A percentile compares a stretch with the other conserved stretches of the same genome.
phyloP scores from a whole-genome alignment of 2,888 invertebrate genomes.

The Acanthopleura granulata region DNA sequence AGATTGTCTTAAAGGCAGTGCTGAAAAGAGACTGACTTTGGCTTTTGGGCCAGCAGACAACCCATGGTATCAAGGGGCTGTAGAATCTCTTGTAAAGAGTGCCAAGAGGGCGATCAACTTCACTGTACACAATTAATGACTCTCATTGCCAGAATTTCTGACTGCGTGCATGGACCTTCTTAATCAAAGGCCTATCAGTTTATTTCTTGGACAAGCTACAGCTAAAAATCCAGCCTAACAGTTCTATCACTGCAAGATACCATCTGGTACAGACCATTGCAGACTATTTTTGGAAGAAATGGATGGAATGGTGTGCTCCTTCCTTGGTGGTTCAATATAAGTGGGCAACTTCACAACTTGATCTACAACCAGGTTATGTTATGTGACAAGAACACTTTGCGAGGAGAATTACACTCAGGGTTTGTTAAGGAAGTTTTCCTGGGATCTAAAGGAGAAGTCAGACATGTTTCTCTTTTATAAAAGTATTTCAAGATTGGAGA shows the following conservation, averaged over 20 bases:
- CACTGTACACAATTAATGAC: conserved; percentile 16
- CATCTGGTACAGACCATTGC: not conserved
- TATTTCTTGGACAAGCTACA: conserved; percentile 17
- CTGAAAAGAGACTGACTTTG: conserved; percentile 15
- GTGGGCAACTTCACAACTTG: not conserved
- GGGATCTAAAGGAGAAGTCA: not conserved
- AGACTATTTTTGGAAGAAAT: not conserved
- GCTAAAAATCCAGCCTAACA: conserved; percentile 16
- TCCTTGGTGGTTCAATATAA: not conserved
- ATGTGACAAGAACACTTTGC: conserved; percentile 20
- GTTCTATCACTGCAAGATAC: not conserved
- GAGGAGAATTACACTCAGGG: conserved; percentile 1
- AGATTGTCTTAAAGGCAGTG: not conserved
- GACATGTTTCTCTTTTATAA: not conserved
- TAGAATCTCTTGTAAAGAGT: conserved; percentile 19
- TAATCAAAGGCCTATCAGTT: conserved; percentile 18
- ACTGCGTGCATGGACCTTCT: conserved; percentile 17
- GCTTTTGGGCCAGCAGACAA: conserved; percentile 21
- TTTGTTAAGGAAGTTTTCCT: conserved; percentile 15
- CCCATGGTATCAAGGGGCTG: conserved; percentile 24
- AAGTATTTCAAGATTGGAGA: not conserved
- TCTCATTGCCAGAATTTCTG: conserved; percentile 11
- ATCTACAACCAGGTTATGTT: conserved; percentile 16
- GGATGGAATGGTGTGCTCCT: not conserved
- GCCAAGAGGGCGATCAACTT: conserved; percentile 20